These are phyloP conservation scores for Channallabes apus DNA, from an alignment of 2,797 vertebrate species.

Conservation along the genomic window DNA sequence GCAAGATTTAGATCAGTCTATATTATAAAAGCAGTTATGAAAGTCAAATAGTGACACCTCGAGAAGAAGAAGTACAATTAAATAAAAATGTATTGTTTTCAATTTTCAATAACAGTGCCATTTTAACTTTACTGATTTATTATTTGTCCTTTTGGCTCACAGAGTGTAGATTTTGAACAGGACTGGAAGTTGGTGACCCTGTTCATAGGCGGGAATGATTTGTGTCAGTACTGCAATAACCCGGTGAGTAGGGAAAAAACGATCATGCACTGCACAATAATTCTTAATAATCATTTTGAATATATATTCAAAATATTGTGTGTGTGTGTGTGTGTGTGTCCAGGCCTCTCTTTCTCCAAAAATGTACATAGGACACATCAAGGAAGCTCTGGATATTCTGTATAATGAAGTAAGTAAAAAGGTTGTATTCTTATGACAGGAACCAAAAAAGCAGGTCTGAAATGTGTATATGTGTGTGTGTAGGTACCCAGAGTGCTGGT, in stretches of 20 bases:
- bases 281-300: background rate
- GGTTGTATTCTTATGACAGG: background rate
- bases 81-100: no score
- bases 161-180: slow-evolving; percentile 84
- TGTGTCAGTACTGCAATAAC: slow-evolving; percentile 88
- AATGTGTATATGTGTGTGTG: slow-evolving; percentile 30
- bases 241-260: slow-evolving; percentile 70
- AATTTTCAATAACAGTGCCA: background rate
- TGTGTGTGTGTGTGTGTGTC: slow-evolving; percentile 23
- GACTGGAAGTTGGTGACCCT: slow-evolving; percentile 96
- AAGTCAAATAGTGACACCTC: no score
- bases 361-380: slow-evolving; percentile 47
- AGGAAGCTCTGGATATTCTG: slow-evolving; percentile 48
- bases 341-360: slow-evolving; percentile 48
- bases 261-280: background rate
- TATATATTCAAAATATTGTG: no score
- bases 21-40: no score
- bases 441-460: slow-evolving; percentile 5
- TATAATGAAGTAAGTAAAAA: slow-evolving; percentile 43
- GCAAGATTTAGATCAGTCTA: no score
- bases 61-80: no score
- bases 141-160: slow-evolving; percentile 29
- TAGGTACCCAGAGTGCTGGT: slow-evolving; percentile 87
- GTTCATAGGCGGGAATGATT: slow-evolving; percentile 86
- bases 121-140: background rate